Percentiles rank a stretch among this genome's conserved stretches.
These are phyloP conservation scores for Machaerirhynchus nigripectus DNA, from an alignment of 2,113 vertebrate species.

Conservation along the genomic window DNA sequence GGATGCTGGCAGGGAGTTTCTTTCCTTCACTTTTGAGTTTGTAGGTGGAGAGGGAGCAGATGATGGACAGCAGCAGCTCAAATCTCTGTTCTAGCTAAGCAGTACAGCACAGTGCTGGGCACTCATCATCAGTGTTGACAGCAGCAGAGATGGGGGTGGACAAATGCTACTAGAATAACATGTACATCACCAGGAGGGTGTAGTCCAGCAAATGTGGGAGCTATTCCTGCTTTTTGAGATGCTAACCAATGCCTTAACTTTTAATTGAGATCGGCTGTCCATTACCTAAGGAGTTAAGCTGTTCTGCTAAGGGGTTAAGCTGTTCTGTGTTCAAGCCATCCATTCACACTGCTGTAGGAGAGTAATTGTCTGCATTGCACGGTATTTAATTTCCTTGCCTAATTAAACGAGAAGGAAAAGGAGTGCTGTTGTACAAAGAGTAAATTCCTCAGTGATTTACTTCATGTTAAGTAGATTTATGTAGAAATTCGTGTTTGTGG, in stretches of 20 bases:
- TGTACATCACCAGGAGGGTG: not conserved
- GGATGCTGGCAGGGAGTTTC: not conserved
- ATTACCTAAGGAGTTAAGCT: not conserved
- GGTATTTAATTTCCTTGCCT: not conserved
- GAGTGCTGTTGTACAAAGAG: not conserved
- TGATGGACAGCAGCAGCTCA: slow-evolving; percentile 34
- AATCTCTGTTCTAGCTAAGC: not conserved
- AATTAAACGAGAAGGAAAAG: slow-evolving; percentile 17
- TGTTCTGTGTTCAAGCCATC: not conserved
- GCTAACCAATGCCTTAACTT: not conserved
- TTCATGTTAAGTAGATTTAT: not conserved
- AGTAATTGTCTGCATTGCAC: not conserved
- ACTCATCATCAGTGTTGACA: not conserved
- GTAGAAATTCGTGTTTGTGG: not conserved
- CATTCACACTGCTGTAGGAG: not conserved
- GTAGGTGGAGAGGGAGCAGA: slow-evolving; percentile 23
- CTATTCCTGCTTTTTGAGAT: not conserved
- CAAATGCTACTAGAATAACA: slow-evolving; percentile 21
- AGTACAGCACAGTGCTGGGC: not conserved
- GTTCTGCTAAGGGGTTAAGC: not conserved
- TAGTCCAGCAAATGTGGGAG: slow-evolving; percentile 3
- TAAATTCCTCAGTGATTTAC: not conserved
- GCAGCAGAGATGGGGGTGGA: slow-evolving; percentile 42
- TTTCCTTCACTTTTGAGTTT: slow-evolving; percentile 6
- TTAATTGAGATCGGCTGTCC: not conserved